A percentile compares a stretch with the other conserved stretches of the same genome.
Conservation (phyloP, 2,888 invertebrate species). For the Ophion ventricosus region DNA sequence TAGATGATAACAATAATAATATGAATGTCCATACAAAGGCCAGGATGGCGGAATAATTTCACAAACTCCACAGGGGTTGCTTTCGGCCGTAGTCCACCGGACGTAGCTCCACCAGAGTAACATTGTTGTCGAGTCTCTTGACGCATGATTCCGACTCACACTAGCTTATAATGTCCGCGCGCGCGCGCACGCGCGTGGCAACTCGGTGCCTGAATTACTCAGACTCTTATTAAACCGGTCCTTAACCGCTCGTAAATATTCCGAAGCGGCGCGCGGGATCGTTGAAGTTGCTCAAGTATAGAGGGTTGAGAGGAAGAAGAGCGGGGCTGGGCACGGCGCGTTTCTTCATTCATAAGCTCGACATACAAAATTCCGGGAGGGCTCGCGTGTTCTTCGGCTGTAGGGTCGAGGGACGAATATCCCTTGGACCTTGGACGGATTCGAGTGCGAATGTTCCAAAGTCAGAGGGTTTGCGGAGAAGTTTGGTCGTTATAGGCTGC, state of each 20-base stretch:
- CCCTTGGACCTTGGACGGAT: neutral
- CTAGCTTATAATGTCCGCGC: constrained; percentile 35
- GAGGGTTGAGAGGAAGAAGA: neutral
- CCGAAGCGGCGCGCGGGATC: constrained; percentile 53
- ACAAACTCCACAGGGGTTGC: constrained; percentile 34
- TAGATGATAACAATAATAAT: neutral
- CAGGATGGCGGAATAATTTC: constrained; percentile 48
- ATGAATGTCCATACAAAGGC: neutral
- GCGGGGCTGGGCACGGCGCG: neutral
- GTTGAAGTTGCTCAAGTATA: constrained; percentile 60
- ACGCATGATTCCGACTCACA: constrained; percentile 32
- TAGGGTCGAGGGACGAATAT: neutral
- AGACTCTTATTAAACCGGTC: constrained; percentile 69
- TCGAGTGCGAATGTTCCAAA: neutral
- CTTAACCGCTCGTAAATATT: constrained; percentile 70
- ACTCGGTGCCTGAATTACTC: constrained; percentile 67
- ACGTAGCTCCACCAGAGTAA: constrained; percentile 11
- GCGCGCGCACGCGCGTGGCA: constrained; percentile 48
- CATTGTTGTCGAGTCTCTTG: constrained; percentile 41
- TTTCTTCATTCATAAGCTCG: constrained; percentile 21
- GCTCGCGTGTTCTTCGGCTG: neutral
- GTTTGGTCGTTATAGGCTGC: neutral
- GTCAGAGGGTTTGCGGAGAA: neutral
- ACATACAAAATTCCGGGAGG: constrained; percentile 38
- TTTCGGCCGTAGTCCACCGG: constrained; percentile 39